Evolutionary conservation across 1,140 invertebrate species (phyloP).

Genomic region (Batillaria attramentaria): DNA sequence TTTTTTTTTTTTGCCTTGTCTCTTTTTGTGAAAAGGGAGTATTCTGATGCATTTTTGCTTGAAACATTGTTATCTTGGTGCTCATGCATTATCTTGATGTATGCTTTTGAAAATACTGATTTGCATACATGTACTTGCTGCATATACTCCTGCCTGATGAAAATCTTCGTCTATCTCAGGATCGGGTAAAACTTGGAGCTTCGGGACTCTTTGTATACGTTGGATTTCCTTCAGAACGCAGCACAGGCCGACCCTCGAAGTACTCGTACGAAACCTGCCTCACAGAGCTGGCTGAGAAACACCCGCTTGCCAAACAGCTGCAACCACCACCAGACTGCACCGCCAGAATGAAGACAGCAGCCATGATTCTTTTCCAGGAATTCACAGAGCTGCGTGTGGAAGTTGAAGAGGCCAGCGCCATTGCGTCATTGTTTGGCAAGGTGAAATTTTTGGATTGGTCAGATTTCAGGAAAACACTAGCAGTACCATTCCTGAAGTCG

Average conservation of each 20-base stretch:
- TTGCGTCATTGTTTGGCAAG: background rate
- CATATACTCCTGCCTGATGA: too few relatives aligned
- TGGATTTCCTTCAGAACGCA: background rate
- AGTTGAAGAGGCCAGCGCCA: background rate
- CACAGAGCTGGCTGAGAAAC: background rate
- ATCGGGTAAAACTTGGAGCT: slow-evolving; percentile 8
- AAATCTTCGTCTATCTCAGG: background rate
- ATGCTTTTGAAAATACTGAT: too few relatives aligned
- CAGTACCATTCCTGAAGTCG: background rate
- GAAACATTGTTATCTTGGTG: too few relatives aligned
- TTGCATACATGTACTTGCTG: too few relatives aligned
- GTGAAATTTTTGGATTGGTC: background rate
- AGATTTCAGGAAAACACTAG: background rate
- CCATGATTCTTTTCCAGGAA: slow-evolving; percentile 1
- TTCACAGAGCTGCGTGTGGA: background rate
- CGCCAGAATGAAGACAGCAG: background rate
- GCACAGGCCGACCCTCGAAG: background rate
- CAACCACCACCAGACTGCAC: background rate
- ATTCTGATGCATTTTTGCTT: too few relatives aligned
- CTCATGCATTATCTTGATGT: too few relatives aligned
- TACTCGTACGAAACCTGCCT: slow-evolving; percentile 1
- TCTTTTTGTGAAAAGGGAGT: too few relatives aligned
- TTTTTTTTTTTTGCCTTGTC: too few relatives aligned
- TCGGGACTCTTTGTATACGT: background rate
- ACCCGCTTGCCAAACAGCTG: background rate